Conservation (phyloP, 2,888 invertebrate genomes). For the Agrochola lychnidis region DNA sequence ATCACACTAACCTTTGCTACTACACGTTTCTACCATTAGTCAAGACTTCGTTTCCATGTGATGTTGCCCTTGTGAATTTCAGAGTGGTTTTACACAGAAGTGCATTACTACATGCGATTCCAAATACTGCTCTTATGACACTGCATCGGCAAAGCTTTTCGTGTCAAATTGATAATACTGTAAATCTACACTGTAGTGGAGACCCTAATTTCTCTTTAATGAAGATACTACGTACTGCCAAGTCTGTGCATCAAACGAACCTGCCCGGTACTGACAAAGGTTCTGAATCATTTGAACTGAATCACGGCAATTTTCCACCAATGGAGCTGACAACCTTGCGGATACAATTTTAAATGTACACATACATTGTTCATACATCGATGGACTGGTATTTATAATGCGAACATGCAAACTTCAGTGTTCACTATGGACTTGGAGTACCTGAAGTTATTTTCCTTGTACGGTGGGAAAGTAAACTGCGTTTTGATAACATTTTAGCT, state of each 20-base stretch:
- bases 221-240: conserved; percentile 77
- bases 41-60: conserved; percentile 83
- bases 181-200: conserved; percentile 73
- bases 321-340: conserved; percentile 82
- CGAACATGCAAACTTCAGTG: not conserved
- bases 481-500: not conserved
- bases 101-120: conserved; percentile 60
- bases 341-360: conserved; percentile 73
- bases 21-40: conserved; percentile 81
- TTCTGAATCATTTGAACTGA: conserved; percentile 69
- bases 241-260: conserved; percentile 80
- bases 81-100: conserved; percentile 73
- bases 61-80: conserved; percentile 81
- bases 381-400: not conserved
- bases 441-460: not conserved
- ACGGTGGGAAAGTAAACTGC: not conserved
- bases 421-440: not conserved
- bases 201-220: conserved; percentile 75
- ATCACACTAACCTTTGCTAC: conserved; percentile 72
- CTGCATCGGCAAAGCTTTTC: conserved; percentile 81
- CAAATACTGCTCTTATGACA: conserved; percentile 77
- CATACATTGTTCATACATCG: not conserved
- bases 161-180: conserved; percentile 73
- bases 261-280: conserved; percentile 83
- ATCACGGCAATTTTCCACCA: conserved; percentile 77